Evolutionary conservation across 2,888 invertebrate genomes (phyloP), one percentile per base, ranked within the genome.

Genomic region (Oxycera nigricornis): DNA sequence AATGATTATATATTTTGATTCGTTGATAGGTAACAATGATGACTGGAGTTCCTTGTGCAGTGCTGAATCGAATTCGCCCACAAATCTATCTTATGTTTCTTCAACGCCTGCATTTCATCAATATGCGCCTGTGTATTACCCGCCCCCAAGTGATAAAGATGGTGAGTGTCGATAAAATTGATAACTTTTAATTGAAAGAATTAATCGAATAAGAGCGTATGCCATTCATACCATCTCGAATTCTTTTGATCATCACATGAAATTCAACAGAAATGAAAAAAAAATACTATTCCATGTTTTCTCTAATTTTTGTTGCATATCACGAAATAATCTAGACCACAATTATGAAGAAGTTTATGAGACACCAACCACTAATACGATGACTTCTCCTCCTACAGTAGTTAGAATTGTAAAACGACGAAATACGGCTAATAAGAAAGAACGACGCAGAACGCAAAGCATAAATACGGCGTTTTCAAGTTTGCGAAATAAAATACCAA

Each of bases 381-480:
- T 80, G 78, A 78, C 82, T 78, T 79, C 82, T 78, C 79, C 80
- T 76, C 79, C 84, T 11, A 85, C 87, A 22, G 87, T 86, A 75
- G 87, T 87, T 20, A 83, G 89, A 50, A 88, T 91, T 0, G 91
- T 92, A n/a, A 95, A 95, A 82, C 87, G 94, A 73, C 86, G 96
- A 74, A 94, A 92, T 77, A 96, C 96, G 1, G 97, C 97, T 20
- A 97, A 97, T 84, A 96, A 96, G 86, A 98, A 98, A 83, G 97
- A 98, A 83, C 85, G 97, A 9, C 86, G 96, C 78, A 87, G 97
- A 70, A 98, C 97, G 0, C 94, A 95, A 83, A 95, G 94, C 79
- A 98, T 98, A 77, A 98, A 98, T 86, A 95, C 94, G 68, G 97
- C 97, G 0, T 98, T 97, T 83, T 92, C 95, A 0, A 94, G 95